Percentiles rank a stretch among this genome's conserved stretches.
Conservation (phyloP, 2,113 vertebrate genomes). For the Pterocles gutturalis region DNA sequence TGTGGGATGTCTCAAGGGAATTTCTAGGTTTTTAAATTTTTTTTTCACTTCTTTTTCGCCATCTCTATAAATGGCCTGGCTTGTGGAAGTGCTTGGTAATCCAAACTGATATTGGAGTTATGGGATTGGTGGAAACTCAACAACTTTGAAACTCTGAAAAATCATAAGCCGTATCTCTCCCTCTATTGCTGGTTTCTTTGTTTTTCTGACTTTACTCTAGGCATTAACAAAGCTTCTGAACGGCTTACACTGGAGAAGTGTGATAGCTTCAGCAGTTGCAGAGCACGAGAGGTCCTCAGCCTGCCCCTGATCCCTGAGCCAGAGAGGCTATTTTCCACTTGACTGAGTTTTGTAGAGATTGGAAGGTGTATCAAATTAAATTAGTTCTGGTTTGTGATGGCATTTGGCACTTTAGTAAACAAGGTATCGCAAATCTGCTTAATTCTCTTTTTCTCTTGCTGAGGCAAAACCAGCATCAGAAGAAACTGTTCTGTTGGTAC, state of each 20-base stretch:
- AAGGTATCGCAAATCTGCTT: background rate
- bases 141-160: background rate
- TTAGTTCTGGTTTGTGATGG: background rate
- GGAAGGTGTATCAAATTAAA: background rate
- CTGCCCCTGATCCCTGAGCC: background rate
- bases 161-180: background rate
- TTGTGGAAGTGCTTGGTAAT: background rate
- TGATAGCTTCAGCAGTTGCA: background rate
- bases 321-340: background rate
- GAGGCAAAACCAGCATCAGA: background rate
- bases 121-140: background rate
- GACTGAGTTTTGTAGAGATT: background rate
- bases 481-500: background rate
- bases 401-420: conserved; percentile 11
- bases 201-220: background rate
- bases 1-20: background rate
- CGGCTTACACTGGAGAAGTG: background rate
- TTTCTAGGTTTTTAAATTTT: background rate
- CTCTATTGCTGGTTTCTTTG: background rate
- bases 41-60: background rate
- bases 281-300: background rate
- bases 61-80: background rate
- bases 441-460: conserved; percentile 1
- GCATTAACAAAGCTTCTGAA: background rate
- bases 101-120: background rate